phyloP scores from a whole-genome alignment of 2,888 invertebrate species.

The Papilio demoleus region DNA sequence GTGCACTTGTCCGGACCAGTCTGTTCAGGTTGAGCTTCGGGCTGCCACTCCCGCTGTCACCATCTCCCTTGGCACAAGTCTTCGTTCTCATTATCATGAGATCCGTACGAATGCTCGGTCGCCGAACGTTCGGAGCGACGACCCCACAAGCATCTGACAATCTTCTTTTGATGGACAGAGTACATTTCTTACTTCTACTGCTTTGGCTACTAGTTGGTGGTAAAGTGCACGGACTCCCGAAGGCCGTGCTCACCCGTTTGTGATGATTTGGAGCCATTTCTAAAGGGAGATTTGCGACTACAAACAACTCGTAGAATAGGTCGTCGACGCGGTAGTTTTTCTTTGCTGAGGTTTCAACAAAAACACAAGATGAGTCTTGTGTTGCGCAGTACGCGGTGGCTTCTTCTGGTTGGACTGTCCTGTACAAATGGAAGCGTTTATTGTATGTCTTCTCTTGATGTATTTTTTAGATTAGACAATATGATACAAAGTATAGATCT shows the following conservation, averaged over 20 bases:
- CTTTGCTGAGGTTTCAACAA: constrained; percentile 93
- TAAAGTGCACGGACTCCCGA: constrained; percentile 89
- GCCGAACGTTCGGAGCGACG: constrained; percentile 93
- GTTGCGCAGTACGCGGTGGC: constrained; percentile 90
- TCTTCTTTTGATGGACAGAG: constrained; percentile 91
- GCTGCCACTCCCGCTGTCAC: constrained; percentile 83
- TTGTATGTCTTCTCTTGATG: too few relatives aligned
- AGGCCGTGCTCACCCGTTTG: constrained; percentile 89
- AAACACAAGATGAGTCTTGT: constrained; percentile 90
- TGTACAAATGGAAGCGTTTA: constrained; percentile 64
- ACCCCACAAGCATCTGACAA: constrained; percentile 95
- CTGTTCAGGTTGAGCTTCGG: constrained; percentile 79
- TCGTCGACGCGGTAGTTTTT: constrained; percentile 92
- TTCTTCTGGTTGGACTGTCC: constrained; percentile 90
- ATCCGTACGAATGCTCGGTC: constrained; percentile 94
- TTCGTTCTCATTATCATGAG: constrained; percentile 94
- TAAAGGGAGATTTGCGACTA: constrained; percentile 91
- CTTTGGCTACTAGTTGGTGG: constrained; percentile 87
- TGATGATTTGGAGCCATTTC: constrained; percentile 96
- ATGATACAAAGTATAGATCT: too few relatives aligned
- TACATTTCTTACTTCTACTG: constrained; percentile 88
- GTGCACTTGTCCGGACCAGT: constrained; percentile 72
- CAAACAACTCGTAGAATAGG: constrained; percentile 92
- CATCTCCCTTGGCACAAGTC: constrained; percentile 88
- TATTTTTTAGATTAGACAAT: too few relatives aligned